Percentiles rank a stretch among this genome's conserved stretches.
phyloP scores from a whole-genome alignment of 2,113 vertebrate genomes.

The Marmota monax region DNA sequence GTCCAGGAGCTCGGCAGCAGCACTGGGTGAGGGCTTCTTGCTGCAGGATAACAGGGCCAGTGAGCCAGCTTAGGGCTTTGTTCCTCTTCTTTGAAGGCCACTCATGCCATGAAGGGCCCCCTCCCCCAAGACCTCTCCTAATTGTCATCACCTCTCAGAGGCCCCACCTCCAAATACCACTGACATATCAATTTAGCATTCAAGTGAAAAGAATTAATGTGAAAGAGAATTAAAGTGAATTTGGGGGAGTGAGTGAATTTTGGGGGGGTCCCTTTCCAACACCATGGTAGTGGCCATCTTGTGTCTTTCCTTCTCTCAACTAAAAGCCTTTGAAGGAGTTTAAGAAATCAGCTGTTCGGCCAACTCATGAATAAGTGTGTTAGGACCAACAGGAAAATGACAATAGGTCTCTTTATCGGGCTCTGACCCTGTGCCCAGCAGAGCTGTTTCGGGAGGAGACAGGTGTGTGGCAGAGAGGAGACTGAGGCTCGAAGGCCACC shows the following conservation, averaged over 20 bases:
- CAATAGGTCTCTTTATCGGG: background rate
- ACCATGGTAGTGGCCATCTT: background rate
- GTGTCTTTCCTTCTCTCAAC: conserved; percentile 40
- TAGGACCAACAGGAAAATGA: background rate
- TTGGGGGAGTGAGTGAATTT: background rate
- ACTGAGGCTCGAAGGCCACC: background rate
- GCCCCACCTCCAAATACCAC: background rate
- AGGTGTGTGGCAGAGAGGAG: background rate
- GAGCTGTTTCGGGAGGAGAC: rapidly evolving
- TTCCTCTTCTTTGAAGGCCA: background rate
- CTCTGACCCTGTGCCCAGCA: background rate
- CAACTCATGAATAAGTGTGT: background rate
- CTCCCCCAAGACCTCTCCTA: background rate
- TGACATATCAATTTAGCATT: background rate
- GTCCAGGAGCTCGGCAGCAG: background rate
- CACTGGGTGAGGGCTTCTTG: background rate
- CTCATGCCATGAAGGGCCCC: background rate
- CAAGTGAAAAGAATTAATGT: background rate
- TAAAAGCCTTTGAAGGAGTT: background rate
- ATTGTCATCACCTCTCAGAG: background rate
- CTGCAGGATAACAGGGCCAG: background rate
- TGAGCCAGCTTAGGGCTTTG: background rate
- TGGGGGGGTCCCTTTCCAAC: background rate
- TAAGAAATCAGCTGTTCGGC: background rate
- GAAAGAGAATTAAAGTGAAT: background rate